Base-by-base conservation (phyloP, 2,888 invertebrate genomes). In the Leptinotarsa tumamoca region DNA sequence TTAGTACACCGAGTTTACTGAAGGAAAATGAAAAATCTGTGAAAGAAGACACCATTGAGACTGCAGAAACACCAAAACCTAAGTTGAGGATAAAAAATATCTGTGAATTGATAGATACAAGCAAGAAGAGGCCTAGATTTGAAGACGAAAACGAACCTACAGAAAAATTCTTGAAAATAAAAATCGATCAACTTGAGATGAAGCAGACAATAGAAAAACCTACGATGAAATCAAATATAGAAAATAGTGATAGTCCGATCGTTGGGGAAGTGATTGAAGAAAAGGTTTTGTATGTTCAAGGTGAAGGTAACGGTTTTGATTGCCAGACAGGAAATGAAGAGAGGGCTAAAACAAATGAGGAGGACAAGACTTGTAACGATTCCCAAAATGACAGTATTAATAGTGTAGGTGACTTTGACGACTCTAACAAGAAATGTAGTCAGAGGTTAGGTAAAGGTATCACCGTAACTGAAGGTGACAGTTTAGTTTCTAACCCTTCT, bases 251-350 rank as follows among this genome's bases (percentile, higher is more conserved):
- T 73, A 78, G 68, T 67, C 83, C 84, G 17, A 85, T 86, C 33
- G 82, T 94, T 69, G 92, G 94, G 43, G 95, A 95, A 84, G 91
- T 91, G 80, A 93, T 96, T 72, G 93, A 92, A 84, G 96, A 96
- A 88, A 91, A 92, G 1, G 89, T 94, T 0, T 90, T 94, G 89
- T 92, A 90, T 86, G 90, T 95, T 84, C 91, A 90, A 81, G 95
- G 95, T 0, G 92, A 92, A 83, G 96, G 96, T 58, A 91, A 88
- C 81, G 96, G 96, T 4, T 89, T 87, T 23, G 93, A 94, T 49
- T 95, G 94, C 85, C 90, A 93, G 75, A 94, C 94, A 4, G 95
- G 95, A 1, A 95, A 95, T 88, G 91, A 90, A 4, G 78, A 81
- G 52, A 74, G 52, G 71, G 27, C 73, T 54, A 70, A 67, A 18